A percentile compares a stretch with the other conserved stretches of the same genome.
phyloP scores from a whole-genome alignment of 2,888 invertebrate genomes.

The Diloba caeruleocephala region DNA sequence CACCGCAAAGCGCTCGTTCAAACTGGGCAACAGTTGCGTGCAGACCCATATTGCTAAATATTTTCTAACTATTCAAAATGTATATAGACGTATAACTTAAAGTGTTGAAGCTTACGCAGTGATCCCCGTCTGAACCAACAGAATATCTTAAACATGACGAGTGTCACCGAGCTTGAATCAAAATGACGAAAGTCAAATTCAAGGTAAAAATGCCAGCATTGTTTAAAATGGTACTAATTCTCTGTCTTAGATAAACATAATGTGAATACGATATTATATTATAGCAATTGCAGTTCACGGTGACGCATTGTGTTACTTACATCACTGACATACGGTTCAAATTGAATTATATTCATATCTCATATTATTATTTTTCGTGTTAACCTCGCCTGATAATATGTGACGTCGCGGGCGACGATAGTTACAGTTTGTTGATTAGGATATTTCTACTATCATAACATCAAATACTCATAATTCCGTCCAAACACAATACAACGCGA shows the following conservation, averaged over 20 bases:
- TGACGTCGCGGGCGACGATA: too few species aligned
- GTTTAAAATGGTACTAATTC: slow-evolving; percentile 26
- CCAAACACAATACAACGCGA: too few species aligned
- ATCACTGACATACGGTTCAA: slow-evolving; percentile 21
- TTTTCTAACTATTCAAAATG: slow-evolving; percentile 29
- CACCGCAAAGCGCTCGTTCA: slow-evolving; percentile 14
- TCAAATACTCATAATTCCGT: too few species aligned
- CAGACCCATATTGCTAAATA: slow-evolving; percentile 24
- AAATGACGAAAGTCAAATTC: slow-evolving; percentile 28
- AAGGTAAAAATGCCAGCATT: slow-evolving; percentile 28
- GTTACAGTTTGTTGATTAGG: too few species aligned
- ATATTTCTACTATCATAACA: too few species aligned
- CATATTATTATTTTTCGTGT: too few species aligned
- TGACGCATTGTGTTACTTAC: background rate
- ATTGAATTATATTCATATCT: too few species aligned
- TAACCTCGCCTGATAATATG: too few species aligned
- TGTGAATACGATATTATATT: background rate
- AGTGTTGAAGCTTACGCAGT: slow-evolving; percentile 4
- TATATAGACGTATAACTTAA: slow-evolving; percentile 23
- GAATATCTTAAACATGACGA: slow-evolving; percentile 31
- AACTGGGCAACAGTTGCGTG: slow-evolving; percentile 14
- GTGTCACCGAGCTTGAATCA: slow-evolving; percentile 5
- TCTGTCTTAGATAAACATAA: background rate
- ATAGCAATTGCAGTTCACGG: background rate
- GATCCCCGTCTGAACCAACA: slow-evolving; percentile 18